Evolutionary conservation across 2,113 vertebrate genomes (phyloP).

Genomic region (Chlamydotis undulata): DNA sequence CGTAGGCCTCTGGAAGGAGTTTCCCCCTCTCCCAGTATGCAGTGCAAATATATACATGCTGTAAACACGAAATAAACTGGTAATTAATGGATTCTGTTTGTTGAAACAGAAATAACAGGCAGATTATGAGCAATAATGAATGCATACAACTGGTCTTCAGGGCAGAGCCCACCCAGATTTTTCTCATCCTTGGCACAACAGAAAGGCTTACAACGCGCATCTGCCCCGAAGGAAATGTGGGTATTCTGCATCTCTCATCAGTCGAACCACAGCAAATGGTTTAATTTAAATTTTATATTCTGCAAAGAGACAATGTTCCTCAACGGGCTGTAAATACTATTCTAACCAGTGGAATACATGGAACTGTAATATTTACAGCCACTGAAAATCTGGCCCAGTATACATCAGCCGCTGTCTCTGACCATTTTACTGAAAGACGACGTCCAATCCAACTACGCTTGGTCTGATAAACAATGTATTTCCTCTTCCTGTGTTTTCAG

Average conservation of each 20-base stretch:
- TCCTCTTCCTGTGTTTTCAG: slow-evolving; percentile 43
- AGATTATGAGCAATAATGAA: not conserved
- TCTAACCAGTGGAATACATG: not conserved
- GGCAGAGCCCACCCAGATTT: not conserved
- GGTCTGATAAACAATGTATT: slow-evolving; percentile 54
- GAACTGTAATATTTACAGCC: not conserved
- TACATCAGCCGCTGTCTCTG: not conserved
- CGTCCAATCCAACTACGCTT: slow-evolving; percentile 6
- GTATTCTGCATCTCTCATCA: not conserved
- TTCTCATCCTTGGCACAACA: not conserved
- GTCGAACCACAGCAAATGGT: not conserved
- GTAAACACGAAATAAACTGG: not conserved
- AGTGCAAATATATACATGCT: not conserved
- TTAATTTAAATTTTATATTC: not conserved
- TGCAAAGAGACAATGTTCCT: not conserved
- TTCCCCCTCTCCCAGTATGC: not conserved
- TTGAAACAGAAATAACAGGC: not conserved
- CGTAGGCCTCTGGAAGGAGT: not conserved
- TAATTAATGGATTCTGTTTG: not conserved
- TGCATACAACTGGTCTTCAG: not conserved
- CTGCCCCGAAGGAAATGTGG: not conserved
- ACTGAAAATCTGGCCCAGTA: not conserved
- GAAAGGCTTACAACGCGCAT: not conserved
- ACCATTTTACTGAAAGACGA: not conserved
- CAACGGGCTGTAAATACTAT: not conserved